These are phyloP conservation scores for Ivindomyrus marchei DNA, from an alignment of 2,113 vertebrate species.

Conservation along the genomic window DNA sequence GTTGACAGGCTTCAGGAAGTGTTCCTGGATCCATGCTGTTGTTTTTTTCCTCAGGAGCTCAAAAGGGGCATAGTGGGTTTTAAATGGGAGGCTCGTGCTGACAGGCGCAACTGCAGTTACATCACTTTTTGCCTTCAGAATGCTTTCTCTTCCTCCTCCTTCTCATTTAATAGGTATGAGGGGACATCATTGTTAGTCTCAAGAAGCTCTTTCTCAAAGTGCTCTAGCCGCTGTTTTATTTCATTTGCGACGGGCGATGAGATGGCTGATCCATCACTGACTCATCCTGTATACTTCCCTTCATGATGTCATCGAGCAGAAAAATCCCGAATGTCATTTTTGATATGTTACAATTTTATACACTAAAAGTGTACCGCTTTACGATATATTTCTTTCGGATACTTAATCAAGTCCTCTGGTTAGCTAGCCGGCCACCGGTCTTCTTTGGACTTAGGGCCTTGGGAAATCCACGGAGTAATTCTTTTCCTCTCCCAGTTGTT, in stretches of 20 bases:
- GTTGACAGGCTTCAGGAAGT: constrained; percentile 9
- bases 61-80: constrained; percentile 5
- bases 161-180: neutral
- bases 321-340: neutral
- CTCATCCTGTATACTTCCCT: neutral
- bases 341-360: neutral
- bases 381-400: neutral
- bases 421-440: neutral
- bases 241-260: neutral
- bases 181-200: neutral
- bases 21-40: neutral
- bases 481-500: neutral
- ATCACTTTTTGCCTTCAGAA: neutral
- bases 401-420: neutral
- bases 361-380: neutral
- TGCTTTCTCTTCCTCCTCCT: neutral
- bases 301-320: neutral
- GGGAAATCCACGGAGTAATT: neutral
- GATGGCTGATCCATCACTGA: neutral
- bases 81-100: neutral
- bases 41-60: neutral
- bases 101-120: neutral
- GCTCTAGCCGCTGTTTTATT: neutral
- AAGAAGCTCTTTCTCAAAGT: neutral
- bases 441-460: neutral